Percentiles rank a stretch among this genome's conserved stretches.
Evolutionary conservation across 2,797 vertebrate species (phyloP).

Genomic region (Pangasius macronema): DNA sequence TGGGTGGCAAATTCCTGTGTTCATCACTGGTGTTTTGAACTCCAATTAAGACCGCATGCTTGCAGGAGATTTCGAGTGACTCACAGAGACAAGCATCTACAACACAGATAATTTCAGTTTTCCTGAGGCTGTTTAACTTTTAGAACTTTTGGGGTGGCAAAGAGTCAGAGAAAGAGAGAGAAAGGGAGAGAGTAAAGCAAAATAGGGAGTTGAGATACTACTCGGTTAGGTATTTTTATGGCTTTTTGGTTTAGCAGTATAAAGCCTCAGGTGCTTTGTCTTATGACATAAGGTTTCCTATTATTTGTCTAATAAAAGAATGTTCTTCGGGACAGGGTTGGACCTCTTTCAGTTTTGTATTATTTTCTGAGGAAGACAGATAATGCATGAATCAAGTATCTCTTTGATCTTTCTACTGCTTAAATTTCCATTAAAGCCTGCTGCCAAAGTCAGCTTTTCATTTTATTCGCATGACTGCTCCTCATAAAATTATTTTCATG

Average conservation of each 20-base stretch:
- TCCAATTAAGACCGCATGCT: conserved; percentile 32
- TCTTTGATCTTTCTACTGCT: conserved; percentile 69
- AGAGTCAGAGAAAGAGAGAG: conserved; percentile 15
- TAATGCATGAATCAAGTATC: conserved; percentile 58
- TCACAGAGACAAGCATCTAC: conserved; percentile 42
- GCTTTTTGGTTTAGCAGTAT: conserved; percentile 8
- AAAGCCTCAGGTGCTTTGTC: conserved; percentile 39
- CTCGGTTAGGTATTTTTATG: conserved; percentile 13
- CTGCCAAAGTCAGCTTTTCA: conserved; percentile 48
- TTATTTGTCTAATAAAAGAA: conserved; percentile 56
- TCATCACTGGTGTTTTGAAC: conserved; percentile 25
- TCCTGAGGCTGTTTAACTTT: conserved; percentile 47
- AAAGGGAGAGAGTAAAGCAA: background rate
- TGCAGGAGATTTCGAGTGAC: conserved; percentile 21
- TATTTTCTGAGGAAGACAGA: conserved; percentile 56
- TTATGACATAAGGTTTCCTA: conserved; percentile 23
- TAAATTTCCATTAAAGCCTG: conserved; percentile 55
- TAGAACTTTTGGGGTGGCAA: conserved; percentile 20
- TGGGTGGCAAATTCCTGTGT: conserved; percentile 35
- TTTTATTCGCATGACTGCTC: conserved; percentile 48
- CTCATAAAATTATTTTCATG: conserved; percentile 68
- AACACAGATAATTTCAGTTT: conserved; percentile 29
- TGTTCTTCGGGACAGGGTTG: conserved; percentile 52
- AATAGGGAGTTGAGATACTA: conserved; percentile 11
- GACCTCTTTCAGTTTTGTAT: conserved; percentile 52